These are phyloP conservation scores for Microvelia longipes DNA, from an alignment of 1,140 invertebrate species.

Conservation along the genomic window DNA sequence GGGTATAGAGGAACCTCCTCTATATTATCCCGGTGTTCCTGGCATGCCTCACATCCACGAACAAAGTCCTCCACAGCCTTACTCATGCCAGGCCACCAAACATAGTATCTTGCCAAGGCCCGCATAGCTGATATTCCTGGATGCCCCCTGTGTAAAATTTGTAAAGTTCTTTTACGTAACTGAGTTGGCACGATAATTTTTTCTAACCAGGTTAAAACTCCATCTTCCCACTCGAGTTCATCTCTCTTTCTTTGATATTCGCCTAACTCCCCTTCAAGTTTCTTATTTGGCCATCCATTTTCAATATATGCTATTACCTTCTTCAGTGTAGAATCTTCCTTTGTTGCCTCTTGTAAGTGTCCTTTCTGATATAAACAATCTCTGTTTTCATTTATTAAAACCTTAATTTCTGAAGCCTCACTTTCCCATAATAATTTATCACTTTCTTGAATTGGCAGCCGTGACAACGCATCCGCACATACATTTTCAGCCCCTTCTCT, in stretches of 20 bases:
- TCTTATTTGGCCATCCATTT: background rate
- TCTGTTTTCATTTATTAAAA: background rate
- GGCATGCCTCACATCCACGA: background rate
- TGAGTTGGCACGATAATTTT: background rate
- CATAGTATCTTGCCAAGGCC: background rate
- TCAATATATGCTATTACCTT: background rate
- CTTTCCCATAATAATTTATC: background rate
- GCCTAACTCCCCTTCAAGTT: background rate
- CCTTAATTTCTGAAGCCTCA: background rate
- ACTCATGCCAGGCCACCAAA: background rate
- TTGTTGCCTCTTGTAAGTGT: background rate
- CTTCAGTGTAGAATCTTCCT: background rate
- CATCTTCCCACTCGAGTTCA: background rate
- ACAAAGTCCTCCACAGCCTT: background rate
- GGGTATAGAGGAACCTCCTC: background rate
- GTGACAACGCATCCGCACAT: slow-evolving; percentile 25
- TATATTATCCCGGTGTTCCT: background rate
- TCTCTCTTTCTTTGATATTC: background rate
- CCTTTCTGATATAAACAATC: background rate
- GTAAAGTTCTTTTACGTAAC: background rate
- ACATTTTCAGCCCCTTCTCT: slow-evolving; percentile 20
- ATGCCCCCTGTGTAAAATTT: background rate
- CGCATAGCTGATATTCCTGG: background rate
- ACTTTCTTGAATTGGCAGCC: slow-evolving; percentile 13
- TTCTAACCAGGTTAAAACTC: background rate